These are phyloP conservation scores for Pagetopsis macropterus DNA, from an alignment of 2,797 vertebrate species.

Conservation along the genomic window DNA sequence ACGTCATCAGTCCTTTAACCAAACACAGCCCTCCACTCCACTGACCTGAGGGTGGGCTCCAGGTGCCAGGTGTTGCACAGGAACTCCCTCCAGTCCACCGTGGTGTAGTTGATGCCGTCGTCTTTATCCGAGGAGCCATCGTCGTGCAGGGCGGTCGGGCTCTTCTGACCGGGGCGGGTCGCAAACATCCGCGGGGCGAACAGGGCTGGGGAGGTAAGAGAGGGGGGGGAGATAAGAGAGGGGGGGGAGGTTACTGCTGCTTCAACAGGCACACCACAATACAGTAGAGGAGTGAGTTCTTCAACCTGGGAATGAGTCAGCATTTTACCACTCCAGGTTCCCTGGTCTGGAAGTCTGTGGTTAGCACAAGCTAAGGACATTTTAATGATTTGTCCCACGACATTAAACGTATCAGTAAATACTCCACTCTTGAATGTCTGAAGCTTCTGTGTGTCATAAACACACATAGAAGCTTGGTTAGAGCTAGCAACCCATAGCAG, in stretches of 20 bases:
- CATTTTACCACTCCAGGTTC: too few species aligned
- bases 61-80: constrained; percentile 99
- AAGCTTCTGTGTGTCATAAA: too few species aligned
- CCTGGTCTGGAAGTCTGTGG: too few species aligned
- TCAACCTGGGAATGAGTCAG: too few species aligned
- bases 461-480: too few species aligned
- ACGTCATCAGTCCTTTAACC: not conserved
- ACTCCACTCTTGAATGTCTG: too few species aligned
- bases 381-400: too few species aligned
- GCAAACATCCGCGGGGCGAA: constrained; percentile 92
- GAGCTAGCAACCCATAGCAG: too few species aligned
- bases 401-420: too few species aligned
- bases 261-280: too few species aligned
- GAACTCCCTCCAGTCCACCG: constrained; percentile 98
- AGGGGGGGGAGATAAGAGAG: not conserved
- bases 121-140: constrained; percentile 85
- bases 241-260: constrained; percentile 7
- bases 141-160: constrained; percentile 88
- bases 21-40: not conserved
- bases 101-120: constrained; percentile 91
- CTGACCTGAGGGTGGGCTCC: constrained; percentile 95
- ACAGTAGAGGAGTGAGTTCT: too few species aligned
- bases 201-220: constrained; percentile 83
- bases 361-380: too few species aligned
- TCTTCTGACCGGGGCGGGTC: constrained; percentile 93